A percentile compares a stretch with the other conserved stretches of the same genome.
phyloP scores from a whole-genome alignment of 2,797 vertebrate genomes.

The Falco rusticolus region DNA sequence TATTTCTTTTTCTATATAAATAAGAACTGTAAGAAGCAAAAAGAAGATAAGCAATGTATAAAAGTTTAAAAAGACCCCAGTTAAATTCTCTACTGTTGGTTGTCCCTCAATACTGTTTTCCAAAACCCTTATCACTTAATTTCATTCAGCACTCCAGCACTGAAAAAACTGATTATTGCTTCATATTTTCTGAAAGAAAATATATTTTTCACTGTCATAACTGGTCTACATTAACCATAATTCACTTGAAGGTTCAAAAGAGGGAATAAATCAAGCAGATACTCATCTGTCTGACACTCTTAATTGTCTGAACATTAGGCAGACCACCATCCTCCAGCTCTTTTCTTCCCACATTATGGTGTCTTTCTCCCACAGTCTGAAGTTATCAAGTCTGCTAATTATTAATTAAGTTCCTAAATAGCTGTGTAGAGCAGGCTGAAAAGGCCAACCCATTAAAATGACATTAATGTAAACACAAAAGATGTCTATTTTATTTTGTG shows the following conservation, averaged over 20 bases:
- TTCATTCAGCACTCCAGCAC: conserved; percentile 11
- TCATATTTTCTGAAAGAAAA: conserved; percentile 41
- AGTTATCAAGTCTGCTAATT: background rate
- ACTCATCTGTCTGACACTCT: background rate
- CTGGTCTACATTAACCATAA: background rate
- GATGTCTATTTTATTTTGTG: background rate
- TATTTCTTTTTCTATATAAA: background rate
- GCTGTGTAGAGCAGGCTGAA: background rate
- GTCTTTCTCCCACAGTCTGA: background rate
- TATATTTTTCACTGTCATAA: background rate
- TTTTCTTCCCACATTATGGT: background rate
- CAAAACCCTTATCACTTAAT: background rate
- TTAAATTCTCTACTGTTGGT: background rate
- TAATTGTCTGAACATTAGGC: conserved; percentile 12
- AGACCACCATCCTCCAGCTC: background rate
- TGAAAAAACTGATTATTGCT: background rate
- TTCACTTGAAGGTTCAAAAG: background rate
- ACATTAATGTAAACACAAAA: background rate
- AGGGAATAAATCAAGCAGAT: background rate
- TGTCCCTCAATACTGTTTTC: background rate
- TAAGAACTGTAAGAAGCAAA: background rate
- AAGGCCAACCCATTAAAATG: background rate
- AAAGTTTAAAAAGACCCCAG: background rate
- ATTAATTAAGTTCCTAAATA: background rate
- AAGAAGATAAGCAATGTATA: background rate